Evolutionary conservation across 2,888 invertebrate species (phyloP).

Genomic region (Argynnis bischoffii): DNA sequence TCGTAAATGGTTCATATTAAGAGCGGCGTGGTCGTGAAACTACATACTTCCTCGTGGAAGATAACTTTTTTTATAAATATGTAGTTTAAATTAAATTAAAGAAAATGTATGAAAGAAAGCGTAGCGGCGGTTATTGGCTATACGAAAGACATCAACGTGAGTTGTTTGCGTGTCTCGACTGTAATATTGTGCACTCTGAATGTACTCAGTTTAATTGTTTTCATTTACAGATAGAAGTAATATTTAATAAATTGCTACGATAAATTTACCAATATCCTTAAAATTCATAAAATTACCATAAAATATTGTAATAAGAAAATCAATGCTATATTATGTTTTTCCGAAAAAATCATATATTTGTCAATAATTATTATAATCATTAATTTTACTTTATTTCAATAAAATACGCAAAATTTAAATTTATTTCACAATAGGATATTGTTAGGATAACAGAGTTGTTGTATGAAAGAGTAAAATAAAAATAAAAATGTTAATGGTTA

Average conservation of each 20-base stretch:
- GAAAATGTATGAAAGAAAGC: conserved; percentile 34
- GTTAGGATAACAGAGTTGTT: too few relatives aligned
- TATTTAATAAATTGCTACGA: background rate
- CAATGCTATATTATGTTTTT: too few relatives aligned
- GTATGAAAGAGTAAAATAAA: too few relatives aligned
- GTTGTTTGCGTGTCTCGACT: conserved; percentile 37
- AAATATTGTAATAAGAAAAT: too few relatives aligned
- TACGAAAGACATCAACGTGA: conserved; percentile 67
- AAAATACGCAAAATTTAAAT: too few relatives aligned
- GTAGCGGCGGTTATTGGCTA: conserved; percentile 29
- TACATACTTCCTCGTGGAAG: background rate
- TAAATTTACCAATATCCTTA: too few relatives aligned
- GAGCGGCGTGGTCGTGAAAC: background rate
- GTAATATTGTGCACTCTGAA: conserved; percentile 8
- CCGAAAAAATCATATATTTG: too few relatives aligned
- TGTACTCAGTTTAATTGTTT: conserved; percentile 11
- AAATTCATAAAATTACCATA: too few relatives aligned
- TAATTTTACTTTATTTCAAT: too few relatives aligned
- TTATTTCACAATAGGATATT: too few relatives aligned
- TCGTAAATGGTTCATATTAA: background rate
- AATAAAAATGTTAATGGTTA: too few relatives aligned
- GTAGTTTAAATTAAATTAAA: conserved; percentile 9
- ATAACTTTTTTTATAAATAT: conserved; percentile 7
- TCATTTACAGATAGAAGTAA: background rate
- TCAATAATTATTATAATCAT: too few relatives aligned